Percentiles rank a stretch among this genome's conserved stretches.
These are phyloP conservation scores for Porites lobata DNA, from an alignment of 92 coral and sea anemone genomes.

Conservation along the genomic window DNA sequence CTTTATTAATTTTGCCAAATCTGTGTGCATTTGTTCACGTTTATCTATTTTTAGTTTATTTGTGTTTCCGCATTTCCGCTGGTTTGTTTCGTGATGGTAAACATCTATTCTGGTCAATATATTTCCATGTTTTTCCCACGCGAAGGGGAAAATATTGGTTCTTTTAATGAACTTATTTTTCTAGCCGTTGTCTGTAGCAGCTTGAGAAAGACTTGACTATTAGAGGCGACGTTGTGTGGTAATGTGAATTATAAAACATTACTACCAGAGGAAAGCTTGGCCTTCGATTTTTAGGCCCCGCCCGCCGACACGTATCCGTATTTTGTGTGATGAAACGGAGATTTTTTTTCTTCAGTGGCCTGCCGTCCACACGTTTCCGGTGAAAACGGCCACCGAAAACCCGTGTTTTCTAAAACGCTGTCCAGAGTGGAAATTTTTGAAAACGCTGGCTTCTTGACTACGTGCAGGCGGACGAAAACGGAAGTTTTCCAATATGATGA, in stretches of 20 bases:
- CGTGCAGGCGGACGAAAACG: too few species aligned
- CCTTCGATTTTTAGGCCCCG: background rate
- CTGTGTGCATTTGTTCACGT: background rate
- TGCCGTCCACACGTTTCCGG: too few species aligned
- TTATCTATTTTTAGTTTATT: slow-evolving; percentile 10
- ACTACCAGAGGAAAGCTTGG: background rate
- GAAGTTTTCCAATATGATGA: too few species aligned
- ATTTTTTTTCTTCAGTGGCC: too few species aligned
- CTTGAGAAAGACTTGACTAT: background rate
- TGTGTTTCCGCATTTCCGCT: background rate
- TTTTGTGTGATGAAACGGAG: too few species aligned
- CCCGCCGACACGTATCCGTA: background rate
- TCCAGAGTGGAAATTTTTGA: too few species aligned
- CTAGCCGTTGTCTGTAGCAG: background rate
- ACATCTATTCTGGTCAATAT: slow-evolving; percentile 18
- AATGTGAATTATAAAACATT: background rate
- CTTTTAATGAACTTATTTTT: background rate
- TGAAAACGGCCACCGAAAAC: too few species aligned
- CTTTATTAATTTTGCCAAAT: background rate
- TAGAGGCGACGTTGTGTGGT: background rate
- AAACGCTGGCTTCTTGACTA: too few species aligned
- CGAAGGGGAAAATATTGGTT: slow-evolving; percentile 11
- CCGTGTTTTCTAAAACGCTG: too few species aligned
- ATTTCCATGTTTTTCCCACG: slow-evolving; percentile 31
- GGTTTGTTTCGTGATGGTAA: slow-evolving; percentile 31